Evolutionary conservation across 2,888 invertebrate genomes (phyloP).

Genomic region (Cheilosia pagana): DNA sequence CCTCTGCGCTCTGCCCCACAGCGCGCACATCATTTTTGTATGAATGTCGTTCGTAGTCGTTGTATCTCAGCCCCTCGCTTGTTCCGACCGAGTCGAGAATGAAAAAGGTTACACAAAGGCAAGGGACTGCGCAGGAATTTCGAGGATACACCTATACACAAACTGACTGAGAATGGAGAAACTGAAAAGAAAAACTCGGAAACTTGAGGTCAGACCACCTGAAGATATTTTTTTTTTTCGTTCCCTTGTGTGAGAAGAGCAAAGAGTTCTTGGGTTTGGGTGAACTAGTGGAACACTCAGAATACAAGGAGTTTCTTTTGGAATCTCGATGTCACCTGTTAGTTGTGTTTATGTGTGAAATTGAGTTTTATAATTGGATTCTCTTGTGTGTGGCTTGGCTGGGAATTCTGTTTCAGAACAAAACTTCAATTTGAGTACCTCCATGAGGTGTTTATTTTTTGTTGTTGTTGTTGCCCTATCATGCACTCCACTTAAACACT

Average conservation of each 20-base stretch:
- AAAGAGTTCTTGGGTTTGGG: background rate
- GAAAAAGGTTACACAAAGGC: conserved; percentile 35
- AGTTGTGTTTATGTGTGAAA: conserved; percentile 45
- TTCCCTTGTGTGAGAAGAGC: conserved; percentile 12
- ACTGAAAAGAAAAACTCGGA: conserved; percentile 19
- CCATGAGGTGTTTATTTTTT: background rate
- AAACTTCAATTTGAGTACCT: conserved; percentile 12
- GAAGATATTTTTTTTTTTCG: conserved; percentile 34
- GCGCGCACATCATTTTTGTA: conserved; percentile 7
- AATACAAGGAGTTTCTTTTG: conserved; percentile 15
- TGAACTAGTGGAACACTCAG: conserved; percentile 1
- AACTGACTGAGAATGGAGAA: conserved; percentile 6
- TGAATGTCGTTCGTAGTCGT: background rate
- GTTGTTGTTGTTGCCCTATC: background rate
- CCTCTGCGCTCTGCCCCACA: conserved; percentile 16
- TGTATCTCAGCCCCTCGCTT: background rate
- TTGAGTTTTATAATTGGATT: conserved; percentile 52
- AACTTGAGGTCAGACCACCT: conserved; percentile 57
- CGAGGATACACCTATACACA: conserved; percentile 26
- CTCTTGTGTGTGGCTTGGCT: conserved; percentile 23
- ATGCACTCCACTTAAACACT: background rate
- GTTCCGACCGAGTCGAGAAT: conserved; percentile 12
- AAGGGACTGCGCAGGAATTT: conserved; percentile 45
- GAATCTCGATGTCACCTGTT: conserved; percentile 45
- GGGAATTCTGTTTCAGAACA: conserved; percentile 31